Base-by-base conservation (phyloP, 2,113 vertebrate genomes). In the Macaca mulatta region DNA sequence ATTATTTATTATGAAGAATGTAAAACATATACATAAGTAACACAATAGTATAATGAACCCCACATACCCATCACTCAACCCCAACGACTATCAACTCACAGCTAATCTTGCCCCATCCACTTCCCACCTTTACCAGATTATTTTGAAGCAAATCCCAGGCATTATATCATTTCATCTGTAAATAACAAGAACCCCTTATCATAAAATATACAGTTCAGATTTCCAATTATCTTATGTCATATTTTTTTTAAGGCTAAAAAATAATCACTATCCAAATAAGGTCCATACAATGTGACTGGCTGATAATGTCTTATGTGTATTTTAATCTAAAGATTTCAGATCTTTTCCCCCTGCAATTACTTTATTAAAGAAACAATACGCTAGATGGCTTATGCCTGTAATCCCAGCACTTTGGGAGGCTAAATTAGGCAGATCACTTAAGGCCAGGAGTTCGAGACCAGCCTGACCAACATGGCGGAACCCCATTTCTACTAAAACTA, bases 141-240 rank as follows among this genome's bases (percentile, higher is more conserved):
- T 93, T 93, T 2, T 93, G 69, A 97, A 95, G 75, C 59, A 96
- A 95, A 70, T 84, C 50, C 45, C 85, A 97, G 79, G 67, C 45
- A 93, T 94, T 32, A 55, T 18, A 87, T 90, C 35, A 96, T 80
- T 94, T 90, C 43, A 88, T 82, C 38, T 93, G 50, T 74, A 95
- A 91, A 74, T 88, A 88, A 97, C 20, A 93, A 90, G 11, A 96
- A 96, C 75, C 92, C 45, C 10, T 91, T 45, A 93, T 89, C 14
- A 82, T 82, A 96, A 89, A 94, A 82, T 69, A 90, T 17, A 20
- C 18, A 22, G 52, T 78, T 95, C 40, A 79, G 74, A 55, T 86
- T 92, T 93, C 69, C 48, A 96, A 69, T 83, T 93, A 87, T 90
- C 55, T 88, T 69, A 79, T 94, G 25, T 61, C 72, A 25, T 35